Evolutionary conservation across 2,888 invertebrate species (phyloP), one percentile per base, ranked within the genome.

Genomic region (Galerucella pusilla): DNA sequence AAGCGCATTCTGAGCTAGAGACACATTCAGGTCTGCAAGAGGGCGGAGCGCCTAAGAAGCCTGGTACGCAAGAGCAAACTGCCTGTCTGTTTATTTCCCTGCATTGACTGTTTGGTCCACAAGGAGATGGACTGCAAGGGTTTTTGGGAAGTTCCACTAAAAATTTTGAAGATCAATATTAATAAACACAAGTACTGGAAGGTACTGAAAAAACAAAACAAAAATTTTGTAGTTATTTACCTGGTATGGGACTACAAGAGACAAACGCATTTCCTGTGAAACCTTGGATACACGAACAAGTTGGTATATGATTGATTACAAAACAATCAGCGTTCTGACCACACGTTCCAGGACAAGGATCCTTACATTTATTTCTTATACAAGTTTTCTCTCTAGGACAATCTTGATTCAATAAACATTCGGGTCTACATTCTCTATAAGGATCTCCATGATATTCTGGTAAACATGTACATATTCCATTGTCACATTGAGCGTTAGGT

Each of bases 331-430:
- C 95, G 84, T 93, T 93, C 68, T 88, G 86, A 0, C 95, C 96
- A 85, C 96, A 96, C 28, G 93, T 93, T 76, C 93, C 93, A 10
- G 93, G 92, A 82, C 96, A 96, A 66, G 96, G 95, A 85, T 95
- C 93, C 67, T 89, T 85, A 84, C 96, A 96, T 87, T 94, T 94
- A 84, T 92, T 93, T 81, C 90, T 89, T 1, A 91, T 88, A 83
- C 95, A 95, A 76, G 94, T 92, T 83, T 90, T 91, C 84, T 92
- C 89, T 81, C 90, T 90, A 35, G 92, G 88, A 86, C 95, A 96
- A 81, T 95, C 95, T 12, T 89, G 88, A 84, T 93, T 95, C 5
- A 94, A 88, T n/a, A 94, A 91, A 86, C 95, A 95, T 87, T 95
- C 94, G 5, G 95, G 95, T 80, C 94, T 90, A 85, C 95, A 96